Evolutionary conservation across 2,888 invertebrate species (phyloP).

Genomic region (Acrobasis consociella): DNA sequence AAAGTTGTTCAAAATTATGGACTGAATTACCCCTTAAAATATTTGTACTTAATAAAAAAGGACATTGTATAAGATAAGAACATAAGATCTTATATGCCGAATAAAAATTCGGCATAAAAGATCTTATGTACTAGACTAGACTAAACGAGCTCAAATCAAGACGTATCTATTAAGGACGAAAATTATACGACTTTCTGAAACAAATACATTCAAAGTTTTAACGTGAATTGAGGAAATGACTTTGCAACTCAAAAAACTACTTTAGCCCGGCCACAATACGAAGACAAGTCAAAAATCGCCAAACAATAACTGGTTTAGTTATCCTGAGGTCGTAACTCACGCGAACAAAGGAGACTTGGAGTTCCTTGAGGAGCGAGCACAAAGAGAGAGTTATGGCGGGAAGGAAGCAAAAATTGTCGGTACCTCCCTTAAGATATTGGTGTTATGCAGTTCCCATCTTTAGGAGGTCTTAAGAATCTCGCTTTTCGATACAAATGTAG

Average conservation of each 20-base stretch:
- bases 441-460: slow-evolving; percentile 8
- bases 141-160: too few species aligned
- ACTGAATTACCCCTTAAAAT: too few species aligned
- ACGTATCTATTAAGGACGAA: too few species aligned
- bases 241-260: slow-evolving; percentile 10
- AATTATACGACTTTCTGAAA: too few species aligned
- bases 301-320: slow-evolving; percentile 29
- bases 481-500: too few species aligned
- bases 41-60: too few species aligned
- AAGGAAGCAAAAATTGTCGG: slow-evolving; percentile 35
- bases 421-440: slow-evolving; percentile 18
- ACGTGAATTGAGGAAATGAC: not conserved
- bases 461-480: not conserved
- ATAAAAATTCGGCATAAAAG: too few species aligned
- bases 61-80: too few species aligned
- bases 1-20: too few species aligned
- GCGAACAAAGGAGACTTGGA: slow-evolving; percentile 23
- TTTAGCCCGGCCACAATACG: not conserved
- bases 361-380: slow-evolving; percentile 33
- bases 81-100: too few species aligned
- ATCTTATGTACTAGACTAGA: too few species aligned
- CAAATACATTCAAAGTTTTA: too few species aligned
- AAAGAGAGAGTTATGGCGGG: slow-evolving; percentile 35
- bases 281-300: slow-evolving; percentile 31
- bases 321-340: slow-evolving; percentile 23